Conservation (phyloP, 2,113 vertebrate species). For the Morone chrysops region DNA sequence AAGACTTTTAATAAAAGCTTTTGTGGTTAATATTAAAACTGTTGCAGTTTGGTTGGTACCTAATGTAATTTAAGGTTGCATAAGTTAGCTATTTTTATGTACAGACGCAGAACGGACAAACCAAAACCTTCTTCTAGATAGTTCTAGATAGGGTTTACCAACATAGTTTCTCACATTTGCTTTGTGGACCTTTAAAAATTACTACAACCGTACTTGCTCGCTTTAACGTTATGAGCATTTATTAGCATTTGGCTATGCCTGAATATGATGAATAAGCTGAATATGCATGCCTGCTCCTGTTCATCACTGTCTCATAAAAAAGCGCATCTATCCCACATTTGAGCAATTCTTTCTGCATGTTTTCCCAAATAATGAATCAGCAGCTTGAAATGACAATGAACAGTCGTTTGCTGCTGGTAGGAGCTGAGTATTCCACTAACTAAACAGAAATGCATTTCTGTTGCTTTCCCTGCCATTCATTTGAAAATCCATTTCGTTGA, state of each 20-base stretch:
- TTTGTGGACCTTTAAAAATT: no score
- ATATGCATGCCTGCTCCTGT: neutral
- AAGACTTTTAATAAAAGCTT: no score
- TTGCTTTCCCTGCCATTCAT: slow-evolving; percentile 29
- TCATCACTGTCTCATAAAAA: neutral
- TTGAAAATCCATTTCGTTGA: slow-evolving; percentile 62
- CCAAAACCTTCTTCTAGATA: no score
- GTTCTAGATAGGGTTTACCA: no score
- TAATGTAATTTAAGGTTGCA: no score
- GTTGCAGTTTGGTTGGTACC: no score
- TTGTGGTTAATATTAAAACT: no score
- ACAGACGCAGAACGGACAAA: no score
- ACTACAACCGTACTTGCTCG: neutral
- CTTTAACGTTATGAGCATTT: neutral
- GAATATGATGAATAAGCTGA: neutral
- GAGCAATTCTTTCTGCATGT: neutral
- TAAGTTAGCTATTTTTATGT: no score
- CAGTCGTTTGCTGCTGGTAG: neutral
- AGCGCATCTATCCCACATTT: neutral
- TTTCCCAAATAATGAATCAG: slow-evolving; percentile 17
- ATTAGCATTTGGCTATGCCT: neutral
- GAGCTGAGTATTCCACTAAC: slow-evolving; percentile 41
- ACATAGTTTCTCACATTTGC: no score
- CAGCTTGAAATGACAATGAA: neutral
- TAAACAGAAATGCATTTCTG: slow-evolving; percentile 29